Evolutionary conservation across 37 sponge, comb jelly and placozoan genomes (phyloP).

Genomic region (Oopsacas minuta): DNA sequence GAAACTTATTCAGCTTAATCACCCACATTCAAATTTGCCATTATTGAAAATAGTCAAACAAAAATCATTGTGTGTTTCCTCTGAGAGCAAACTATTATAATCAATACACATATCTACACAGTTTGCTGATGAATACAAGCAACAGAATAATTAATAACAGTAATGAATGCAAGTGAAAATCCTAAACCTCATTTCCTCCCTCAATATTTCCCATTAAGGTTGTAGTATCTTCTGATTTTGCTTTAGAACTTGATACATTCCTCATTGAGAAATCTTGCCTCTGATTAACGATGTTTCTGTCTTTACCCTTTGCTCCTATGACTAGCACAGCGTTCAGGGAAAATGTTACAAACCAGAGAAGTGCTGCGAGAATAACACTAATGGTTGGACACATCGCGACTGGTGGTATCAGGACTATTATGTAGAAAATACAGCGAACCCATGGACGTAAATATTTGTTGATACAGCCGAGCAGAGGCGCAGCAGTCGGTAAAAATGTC

Average conservation of each 20-base stretch:
- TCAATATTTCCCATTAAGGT: not conserved
- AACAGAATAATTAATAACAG: not conserved
- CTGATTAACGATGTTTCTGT: not conserved
- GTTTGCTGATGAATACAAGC: not conserved
- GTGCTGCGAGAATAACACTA: not conserved
- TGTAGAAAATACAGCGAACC: not conserved
- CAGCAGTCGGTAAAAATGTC: not conserved
- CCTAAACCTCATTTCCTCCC: not conserved
- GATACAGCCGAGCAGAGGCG: not conserved
- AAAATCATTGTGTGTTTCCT: no score
- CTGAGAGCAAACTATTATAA: not conserved
- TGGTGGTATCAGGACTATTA: not conserved
- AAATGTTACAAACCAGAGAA: slow-evolving; percentile 14
- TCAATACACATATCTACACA: not conserved
- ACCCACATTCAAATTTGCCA: no score
- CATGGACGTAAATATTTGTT: not conserved
- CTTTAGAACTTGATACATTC: not conserved
- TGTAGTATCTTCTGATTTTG: not conserved
- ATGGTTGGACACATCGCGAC: not conserved
- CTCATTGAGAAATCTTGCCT: not conserved
- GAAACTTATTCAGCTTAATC: no score
- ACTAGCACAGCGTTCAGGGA: not conserved
- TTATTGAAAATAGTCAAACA: no score
- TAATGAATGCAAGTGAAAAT: not conserved
- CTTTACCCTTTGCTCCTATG: not conserved